Percentiles rank a stretch among this genome's conserved stretches.
Conservation (phyloP, 2,797 vertebrate species). For the Cossypha dichroa region DNA sequence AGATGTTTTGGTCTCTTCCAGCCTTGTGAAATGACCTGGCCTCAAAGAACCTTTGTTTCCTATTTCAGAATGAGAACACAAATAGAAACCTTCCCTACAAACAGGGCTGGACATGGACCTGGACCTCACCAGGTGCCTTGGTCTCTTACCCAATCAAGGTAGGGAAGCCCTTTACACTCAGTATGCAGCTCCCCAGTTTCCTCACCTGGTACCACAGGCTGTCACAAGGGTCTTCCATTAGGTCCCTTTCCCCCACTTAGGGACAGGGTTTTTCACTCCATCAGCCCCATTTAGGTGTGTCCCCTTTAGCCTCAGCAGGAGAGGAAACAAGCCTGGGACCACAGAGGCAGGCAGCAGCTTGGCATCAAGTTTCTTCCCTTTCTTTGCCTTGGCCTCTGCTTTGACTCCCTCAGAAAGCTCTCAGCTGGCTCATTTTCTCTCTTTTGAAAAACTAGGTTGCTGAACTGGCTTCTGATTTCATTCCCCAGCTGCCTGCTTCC, state of each 20-base stretch:
- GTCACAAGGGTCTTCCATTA: neutral
- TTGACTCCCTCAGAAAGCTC: neutral
- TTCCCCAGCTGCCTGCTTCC: neutral
- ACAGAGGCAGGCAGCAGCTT: neutral
- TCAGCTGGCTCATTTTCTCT: neutral
- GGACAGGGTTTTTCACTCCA: neutral
- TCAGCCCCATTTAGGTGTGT: neutral
- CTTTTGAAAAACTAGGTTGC: neutral
- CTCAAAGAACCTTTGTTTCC: neutral
- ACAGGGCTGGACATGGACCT: neutral
- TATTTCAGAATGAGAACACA: neutral
- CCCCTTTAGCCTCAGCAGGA: rapidly evolving
- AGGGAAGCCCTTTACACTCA: neutral
- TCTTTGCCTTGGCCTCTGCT: neutral
- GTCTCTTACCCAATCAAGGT: rapidly evolving
- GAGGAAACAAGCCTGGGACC: neutral
- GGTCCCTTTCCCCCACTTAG: neutral
- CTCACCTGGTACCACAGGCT: neutral
- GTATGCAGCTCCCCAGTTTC: neutral
- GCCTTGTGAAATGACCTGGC: neutral
- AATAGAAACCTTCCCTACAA: neutral
- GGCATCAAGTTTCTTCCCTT: neutral
- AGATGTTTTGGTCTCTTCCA: neutral
- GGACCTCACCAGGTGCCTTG: neutral
- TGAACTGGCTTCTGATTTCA: neutral